Conservation (phyloP, 2,113 vertebrate species). For the Pangasianodon gigas region DNA sequence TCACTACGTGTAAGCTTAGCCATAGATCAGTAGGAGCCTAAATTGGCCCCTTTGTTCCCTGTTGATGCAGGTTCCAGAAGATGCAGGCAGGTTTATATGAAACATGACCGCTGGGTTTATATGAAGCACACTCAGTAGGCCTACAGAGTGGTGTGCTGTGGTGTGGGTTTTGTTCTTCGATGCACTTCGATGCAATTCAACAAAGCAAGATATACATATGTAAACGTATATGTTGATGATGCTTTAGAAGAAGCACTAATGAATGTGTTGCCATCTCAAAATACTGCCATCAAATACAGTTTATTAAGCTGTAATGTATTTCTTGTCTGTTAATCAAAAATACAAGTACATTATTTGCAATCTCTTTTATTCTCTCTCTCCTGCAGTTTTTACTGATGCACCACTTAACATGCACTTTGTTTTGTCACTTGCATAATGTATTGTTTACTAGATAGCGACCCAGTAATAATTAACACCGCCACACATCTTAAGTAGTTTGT, state of each 20-base stretch:
- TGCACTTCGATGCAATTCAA: neutral
- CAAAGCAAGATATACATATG: neutral
- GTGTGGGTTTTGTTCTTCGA: neutral
- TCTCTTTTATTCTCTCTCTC: neutral
- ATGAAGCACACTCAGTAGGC: neutral
- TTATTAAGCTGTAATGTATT: neutral
- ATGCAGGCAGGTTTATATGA: conserved; percentile 25
- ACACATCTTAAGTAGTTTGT: neutral
- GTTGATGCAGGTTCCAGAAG: conserved; percentile 31
- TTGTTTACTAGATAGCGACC: neutral
- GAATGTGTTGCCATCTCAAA: neutral
- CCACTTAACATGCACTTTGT: neutral
- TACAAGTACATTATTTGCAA: neutral
- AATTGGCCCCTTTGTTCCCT: conserved; percentile 47
- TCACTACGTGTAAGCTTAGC: conserved; percentile 54
- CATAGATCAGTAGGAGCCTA: conserved; percentile 44
- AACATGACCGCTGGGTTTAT: conserved; percentile 14
- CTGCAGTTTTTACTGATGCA: neutral
- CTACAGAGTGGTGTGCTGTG: neutral
- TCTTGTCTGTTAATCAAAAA: neutral
- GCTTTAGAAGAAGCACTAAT: neutral
- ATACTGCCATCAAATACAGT: no score
- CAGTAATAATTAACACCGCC: conserved; percentile 13
- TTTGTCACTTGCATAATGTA: conserved; percentile 8
- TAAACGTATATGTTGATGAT: neutral